phyloP scores from a whole-genome alignment of 2,888 invertebrate genomes.

The Ophonus ardosiacus region DNA sequence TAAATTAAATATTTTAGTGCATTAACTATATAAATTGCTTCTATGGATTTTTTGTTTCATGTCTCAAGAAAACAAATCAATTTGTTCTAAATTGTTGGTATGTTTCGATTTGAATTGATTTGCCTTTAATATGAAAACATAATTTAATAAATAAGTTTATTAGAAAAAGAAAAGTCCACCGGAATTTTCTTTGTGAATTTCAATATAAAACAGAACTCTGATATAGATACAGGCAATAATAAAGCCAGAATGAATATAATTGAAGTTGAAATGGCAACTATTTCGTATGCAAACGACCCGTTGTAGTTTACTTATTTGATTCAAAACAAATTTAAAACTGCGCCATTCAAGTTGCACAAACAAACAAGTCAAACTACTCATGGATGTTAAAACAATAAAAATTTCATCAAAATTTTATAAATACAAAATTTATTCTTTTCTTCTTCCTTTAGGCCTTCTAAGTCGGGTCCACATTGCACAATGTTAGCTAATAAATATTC shows the following conservation, averaged over 20 bases:
- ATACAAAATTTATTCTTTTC: too few species aligned
- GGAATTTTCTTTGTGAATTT: constrained; percentile 26
- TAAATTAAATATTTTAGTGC: too few species aligned
- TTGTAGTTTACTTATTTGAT: constrained; percentile 39
- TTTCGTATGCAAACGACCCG: constrained; percentile 24
- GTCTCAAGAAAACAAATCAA: not conserved
- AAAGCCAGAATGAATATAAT: constrained; percentile 41
- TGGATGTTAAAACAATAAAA: too few species aligned
- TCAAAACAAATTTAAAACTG: constrained; percentile 47
- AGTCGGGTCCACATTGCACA: too few species aligned
- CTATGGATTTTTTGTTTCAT: not conserved
- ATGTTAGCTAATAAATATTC: too few species aligned
- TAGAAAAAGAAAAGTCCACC: not conserved
- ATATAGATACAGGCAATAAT: constrained; percentile 26
- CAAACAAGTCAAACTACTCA: constrained; percentile 1
- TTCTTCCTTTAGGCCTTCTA: too few species aligned
- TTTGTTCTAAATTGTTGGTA: not conserved
- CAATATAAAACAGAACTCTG: constrained; percentile 38
- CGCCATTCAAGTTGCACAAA: constrained; percentile 18
- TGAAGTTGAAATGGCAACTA: constrained; percentile 34
- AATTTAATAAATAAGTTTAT: not conserved
- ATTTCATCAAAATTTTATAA: too few species aligned
- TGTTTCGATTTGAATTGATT: not conserved
- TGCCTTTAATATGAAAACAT: not conserved
- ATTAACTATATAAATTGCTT: too few species aligned